Base-by-base conservation (phyloP, 2,113 vertebrate genomes). In the Ammodytes marinus region DNA sequence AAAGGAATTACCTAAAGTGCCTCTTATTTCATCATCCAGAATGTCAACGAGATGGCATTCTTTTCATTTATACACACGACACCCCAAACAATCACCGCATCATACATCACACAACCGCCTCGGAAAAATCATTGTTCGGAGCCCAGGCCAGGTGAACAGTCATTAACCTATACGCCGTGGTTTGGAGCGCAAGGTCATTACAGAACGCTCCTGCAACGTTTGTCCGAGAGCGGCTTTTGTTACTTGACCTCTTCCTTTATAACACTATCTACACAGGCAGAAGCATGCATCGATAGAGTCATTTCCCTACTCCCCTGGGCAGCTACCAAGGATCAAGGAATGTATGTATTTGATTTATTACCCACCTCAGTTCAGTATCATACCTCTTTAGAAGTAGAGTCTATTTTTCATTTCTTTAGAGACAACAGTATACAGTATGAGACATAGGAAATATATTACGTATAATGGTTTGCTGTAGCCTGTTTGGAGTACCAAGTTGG, bases 1-100 rank as follows among this genome's bases (percentile, higher is more conserved):
- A 96, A 92, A 95, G 93, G 96, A 98, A 96, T 97, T 97, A 96
- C 96, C 95, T 96, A 96, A 98, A 99, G 97, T 98, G 97, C 96
- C 96, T 97, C 93, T 98, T 96, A 97, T 97, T 98, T 97, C 96
- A 96, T 97, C 96, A 96, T 97, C 96, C 96, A 95, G 94, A 90
- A 96, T 94, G 96, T 97, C 96, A 96, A 88, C 95, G 89, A 84
- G 93, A 94, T 94, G 94, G 91, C 95, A 95, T 96, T 96, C 93
- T 96, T 96, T 96, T 97, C 96, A 98, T 97, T 97, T 96, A 97
- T 96, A 96, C 95, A 95, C 91, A 84, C 71, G 95, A 95, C 91
- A 84, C 71, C 78, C 65, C 46, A 95, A 94, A 96, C 95, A 95
- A 96, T 94, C 95, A 94, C 87, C 88, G 91, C 74, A 95, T 95